Percentiles rank a stretch among this genome's conserved stretches.
Evolutionary conservation across 1,140 invertebrate genomes (phyloP).

Genomic region (Charaxes varanes): DNA sequence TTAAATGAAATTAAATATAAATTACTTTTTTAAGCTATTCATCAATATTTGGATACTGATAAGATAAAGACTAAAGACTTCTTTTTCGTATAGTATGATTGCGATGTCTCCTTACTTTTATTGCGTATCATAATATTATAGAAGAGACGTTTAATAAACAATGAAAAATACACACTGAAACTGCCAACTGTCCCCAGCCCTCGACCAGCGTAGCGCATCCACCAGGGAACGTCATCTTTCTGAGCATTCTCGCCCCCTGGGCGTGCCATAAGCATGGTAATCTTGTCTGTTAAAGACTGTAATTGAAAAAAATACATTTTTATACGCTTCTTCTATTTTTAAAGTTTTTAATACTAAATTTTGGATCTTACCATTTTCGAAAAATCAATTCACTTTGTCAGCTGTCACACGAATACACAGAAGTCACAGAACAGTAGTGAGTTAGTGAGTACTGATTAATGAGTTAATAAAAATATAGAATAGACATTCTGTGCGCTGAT

Average conservation of each 20-base stretch:
- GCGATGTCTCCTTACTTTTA: neutral
- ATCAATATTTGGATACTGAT: conserved; percentile 30
- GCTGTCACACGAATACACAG: conserved; percentile 30
- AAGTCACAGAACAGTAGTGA: no score
- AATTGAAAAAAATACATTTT: conserved; percentile 49
- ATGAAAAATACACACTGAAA: conserved; percentile 66
- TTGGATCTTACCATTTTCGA: conserved; percentile 62
- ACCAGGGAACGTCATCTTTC: conserved; percentile 90
- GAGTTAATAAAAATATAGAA: no score
- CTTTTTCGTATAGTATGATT: neutral
- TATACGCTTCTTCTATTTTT: conserved; percentile 10
- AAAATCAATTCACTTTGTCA: conserved; percentile 68
- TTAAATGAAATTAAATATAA: neutral
- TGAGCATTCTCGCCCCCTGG: conserved; percentile 82
- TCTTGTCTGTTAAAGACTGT: conserved; percentile 86
- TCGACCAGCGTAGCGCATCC: conserved; percentile 90
- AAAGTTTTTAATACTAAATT: conserved; percentile 8
- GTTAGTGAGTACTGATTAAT: no score
- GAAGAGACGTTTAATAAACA: conserved; percentile 1
- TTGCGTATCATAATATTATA: neutral
- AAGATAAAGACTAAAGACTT: conserved; percentile 28
- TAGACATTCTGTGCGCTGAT: no score
- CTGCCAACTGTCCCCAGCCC: conserved; percentile 89
- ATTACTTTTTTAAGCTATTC: conserved; percentile 3
- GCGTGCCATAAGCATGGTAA: conserved; percentile 82